Evolutionary conservation across 92 coral and sea anemone genomes (phyloP).

Genomic region (Epizoanthus rinbou): DNA sequence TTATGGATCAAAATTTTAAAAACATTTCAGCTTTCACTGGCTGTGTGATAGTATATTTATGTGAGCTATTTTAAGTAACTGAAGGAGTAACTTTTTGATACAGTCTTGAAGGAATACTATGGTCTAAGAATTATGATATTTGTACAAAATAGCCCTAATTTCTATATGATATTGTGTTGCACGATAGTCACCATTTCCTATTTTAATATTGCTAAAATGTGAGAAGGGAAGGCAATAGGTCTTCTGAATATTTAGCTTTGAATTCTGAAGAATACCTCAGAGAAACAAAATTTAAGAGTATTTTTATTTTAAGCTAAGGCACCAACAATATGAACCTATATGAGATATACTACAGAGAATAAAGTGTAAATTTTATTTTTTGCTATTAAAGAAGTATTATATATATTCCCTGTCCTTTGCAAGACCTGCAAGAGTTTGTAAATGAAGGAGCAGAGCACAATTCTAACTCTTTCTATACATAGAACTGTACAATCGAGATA

Average conservation of each 20-base stretch:
- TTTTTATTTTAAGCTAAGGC: conserved; percentile 97
- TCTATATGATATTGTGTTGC: conserved; percentile 93
- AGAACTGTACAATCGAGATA: conserved; percentile 25
- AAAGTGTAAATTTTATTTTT: conserved; percentile 97
- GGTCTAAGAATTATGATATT: conserved; percentile 92
- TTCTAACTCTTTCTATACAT: background rate
- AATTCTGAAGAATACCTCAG: conserved; percentile 64
- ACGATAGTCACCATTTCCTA: conserved; percentile 89
- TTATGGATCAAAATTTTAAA: conserved; percentile 57
- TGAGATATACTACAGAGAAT: conserved; percentile 78
- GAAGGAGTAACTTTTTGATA: conserved; percentile 80
- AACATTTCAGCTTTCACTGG: conserved; percentile 68
- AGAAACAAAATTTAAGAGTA: conserved; percentile 87
- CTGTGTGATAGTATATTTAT: conserved; percentile 88
- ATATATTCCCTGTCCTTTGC: conserved; percentile 50
- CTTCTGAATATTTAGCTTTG: conserved; percentile 83
- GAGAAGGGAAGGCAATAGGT: conserved; percentile 54
- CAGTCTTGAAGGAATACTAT: conserved; percentile 87
- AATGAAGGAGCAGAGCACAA: background rate
- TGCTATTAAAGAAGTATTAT: conserved; percentile 91
- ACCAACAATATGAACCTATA: conserved; percentile 87
- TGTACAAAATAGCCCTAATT: conserved; percentile 98
- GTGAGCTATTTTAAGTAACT: conserved; percentile 93
- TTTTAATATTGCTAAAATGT: conserved; percentile 87
- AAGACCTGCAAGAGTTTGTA: conserved; percentile 25